phyloP scores from a whole-genome alignment of 1,140 invertebrate species.

The Listronotus oregonensis region DNA sequence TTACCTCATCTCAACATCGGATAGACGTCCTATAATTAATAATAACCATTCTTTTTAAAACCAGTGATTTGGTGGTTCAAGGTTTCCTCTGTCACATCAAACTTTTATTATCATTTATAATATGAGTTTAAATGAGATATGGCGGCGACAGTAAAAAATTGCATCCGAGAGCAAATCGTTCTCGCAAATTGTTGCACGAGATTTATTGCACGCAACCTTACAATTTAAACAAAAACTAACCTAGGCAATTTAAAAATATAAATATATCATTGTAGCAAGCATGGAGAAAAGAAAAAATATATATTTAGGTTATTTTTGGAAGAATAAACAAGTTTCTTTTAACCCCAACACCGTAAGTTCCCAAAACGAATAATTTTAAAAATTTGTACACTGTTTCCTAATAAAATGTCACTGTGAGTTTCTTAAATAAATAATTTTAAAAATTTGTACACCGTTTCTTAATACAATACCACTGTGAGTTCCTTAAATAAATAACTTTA shows the following conservation, averaged over 20 bases:
- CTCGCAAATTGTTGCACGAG: not conserved
- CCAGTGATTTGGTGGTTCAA: slow-evolving; percentile 35
- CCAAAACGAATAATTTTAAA: too few relatives aligned
- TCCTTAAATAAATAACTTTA: too few relatives aligned
- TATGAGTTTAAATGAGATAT: slow-evolving; percentile 21
- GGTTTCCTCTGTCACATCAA: slow-evolving; percentile 31
- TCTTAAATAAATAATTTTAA: too few relatives aligned
- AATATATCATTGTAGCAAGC: too few relatives aligned
- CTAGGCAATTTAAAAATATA: not conserved
- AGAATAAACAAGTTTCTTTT: too few relatives aligned
- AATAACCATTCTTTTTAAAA: slow-evolving; percentile 34
- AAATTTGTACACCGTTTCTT: too few relatives aligned
- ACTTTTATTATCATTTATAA: slow-evolving; percentile 31
- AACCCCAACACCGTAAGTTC: too few relatives aligned
- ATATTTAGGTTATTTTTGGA: too few relatives aligned
- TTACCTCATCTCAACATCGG: slow-evolving; percentile 29
- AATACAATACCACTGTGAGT: too few relatives aligned
- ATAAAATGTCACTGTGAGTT: too few relatives aligned
- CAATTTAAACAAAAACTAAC: slow-evolving; percentile 5
- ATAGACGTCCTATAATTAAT: slow-evolving; percentile 36
- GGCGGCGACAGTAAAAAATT: slow-evolving; percentile 20
- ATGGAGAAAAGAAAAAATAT: too few relatives aligned
- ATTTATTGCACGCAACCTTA: slow-evolving; percentile 12
- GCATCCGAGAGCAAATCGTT: slow-evolving; percentile 8
- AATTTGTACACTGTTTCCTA: too few relatives aligned